Percentiles rank a stretch among this genome's conserved stretches.
phyloP scores from a whole-genome alignment of 2,888 invertebrate species.

The Brenthis ino region DNA sequence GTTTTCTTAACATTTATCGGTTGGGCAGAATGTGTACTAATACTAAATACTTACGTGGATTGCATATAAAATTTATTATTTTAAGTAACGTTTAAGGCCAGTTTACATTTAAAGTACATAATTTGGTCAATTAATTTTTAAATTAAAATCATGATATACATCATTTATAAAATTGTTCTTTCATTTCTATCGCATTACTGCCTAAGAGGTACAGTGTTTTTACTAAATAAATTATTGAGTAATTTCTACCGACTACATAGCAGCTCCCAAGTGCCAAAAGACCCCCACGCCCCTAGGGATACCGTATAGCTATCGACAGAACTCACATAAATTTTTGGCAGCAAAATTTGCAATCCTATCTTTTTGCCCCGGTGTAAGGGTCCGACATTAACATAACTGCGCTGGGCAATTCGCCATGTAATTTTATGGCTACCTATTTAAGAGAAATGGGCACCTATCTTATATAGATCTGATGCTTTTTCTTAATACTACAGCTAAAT shows the following conservation, averaged over 20 bases:
- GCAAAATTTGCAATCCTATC: conserved; percentile 82
- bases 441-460: conserved; percentile 4
- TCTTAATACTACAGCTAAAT: not conserved
- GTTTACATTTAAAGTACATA: not conserved
- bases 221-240: conserved; percentile 81
- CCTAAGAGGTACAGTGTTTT: conserved; percentile 37
- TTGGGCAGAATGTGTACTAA: not conserved
- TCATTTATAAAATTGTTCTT: too few relatives aligned
- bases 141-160: too few relatives aligned
- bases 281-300: conserved; percentile 69
- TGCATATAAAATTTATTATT: not conserved
- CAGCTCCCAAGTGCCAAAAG: conserved; percentile 74
- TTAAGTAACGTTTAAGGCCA: not conserved
- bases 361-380: conserved; percentile 73
- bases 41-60: not conserved
- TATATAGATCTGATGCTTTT: not conserved
- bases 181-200: too few relatives aligned
- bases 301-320: conserved; percentile 59
- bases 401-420: conserved; percentile 68
- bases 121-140: too few relatives aligned
- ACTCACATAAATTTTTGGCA: conserved; percentile 78
- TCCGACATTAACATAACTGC: conserved; percentile 77
- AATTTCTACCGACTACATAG: conserved; percentile 77
- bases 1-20: conserved; percentile 12
- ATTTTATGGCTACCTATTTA: conserved; percentile 35